phyloP scores from a whole-genome alignment of 2,113 vertebrate genomes.

The Myotis brandtii region DNA sequence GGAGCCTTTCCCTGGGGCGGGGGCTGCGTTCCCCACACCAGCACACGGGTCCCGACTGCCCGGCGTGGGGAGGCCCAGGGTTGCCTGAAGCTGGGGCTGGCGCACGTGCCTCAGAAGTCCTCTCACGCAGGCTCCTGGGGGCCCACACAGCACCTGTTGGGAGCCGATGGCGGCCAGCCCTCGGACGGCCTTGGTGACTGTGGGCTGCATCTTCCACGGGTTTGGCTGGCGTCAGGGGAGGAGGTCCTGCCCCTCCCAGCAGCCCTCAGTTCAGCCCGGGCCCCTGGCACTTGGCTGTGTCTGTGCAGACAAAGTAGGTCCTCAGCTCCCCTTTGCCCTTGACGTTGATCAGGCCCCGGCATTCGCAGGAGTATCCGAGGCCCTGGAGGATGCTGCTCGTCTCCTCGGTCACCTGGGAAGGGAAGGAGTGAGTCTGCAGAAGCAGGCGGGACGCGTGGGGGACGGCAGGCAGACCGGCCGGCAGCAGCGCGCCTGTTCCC shows the following conservation, averaged over 20 bases:
- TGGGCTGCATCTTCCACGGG: neutral
- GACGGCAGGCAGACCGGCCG: rapidly evolving
- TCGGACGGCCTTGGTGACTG: neutral
- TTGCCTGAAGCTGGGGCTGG: neutral
- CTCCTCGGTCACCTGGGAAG: conserved; percentile 94
- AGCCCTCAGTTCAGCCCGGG: conserved; percentile 91
- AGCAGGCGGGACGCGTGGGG: neutral
- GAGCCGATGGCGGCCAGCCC: neutral
- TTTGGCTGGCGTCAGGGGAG: neutral
- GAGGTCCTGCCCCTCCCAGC: neutral
- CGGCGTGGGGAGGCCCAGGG: rapidly evolving
- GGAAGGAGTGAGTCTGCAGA: neutral
- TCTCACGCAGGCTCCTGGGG: neutral
- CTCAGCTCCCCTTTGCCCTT: conserved; percentile 98
- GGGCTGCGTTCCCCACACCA: rapidly evolving
- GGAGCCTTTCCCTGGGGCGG: neutral
- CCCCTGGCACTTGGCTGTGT: conserved; percentile 95
- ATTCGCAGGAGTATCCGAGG: conserved; percentile 96
- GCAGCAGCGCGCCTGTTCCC: rapidly evolving
- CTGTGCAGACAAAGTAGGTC: conserved; percentile 98
- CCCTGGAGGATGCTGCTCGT: conserved; percentile 91
- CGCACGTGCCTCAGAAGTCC: neutral
- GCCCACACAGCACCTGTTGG: neutral
- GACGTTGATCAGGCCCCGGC: conserved; percentile 95
- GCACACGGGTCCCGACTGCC: neutral